These are phyloP conservation scores for Invenusta paracnida DNA, from an alignment of 2,888 invertebrate species.

Conservation along the genomic window DNA sequence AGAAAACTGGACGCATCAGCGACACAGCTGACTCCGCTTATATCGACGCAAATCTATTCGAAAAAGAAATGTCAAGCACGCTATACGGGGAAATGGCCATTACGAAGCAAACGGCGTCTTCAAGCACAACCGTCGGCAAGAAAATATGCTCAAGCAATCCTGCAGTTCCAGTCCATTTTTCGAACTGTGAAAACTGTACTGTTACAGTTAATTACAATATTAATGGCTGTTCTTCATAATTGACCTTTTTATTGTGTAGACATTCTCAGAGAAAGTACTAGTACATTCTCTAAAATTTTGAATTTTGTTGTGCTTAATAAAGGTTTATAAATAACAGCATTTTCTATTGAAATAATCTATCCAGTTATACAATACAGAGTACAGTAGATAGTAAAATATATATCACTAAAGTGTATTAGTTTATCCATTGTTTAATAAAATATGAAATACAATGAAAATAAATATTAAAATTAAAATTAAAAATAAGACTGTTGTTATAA, in stretches of 20 bases:
- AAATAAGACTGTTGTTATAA: no score
- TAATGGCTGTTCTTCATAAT: slow-evolving; percentile 29
- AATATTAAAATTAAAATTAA: no score
- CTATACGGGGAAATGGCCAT: neutral
- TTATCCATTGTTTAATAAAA: no score
- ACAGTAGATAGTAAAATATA: slow-evolving; percentile 29
- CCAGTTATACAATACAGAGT: slow-evolving; percentile 23
- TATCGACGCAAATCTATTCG: neutral
- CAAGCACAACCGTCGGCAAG: no score
- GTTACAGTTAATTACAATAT: slow-evolving; percentile 26
- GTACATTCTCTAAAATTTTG: slow-evolving; percentile 29
- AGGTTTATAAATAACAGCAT: slow-evolving; percentile 29
- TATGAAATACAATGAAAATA: no score
- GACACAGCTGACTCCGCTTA: neutral
- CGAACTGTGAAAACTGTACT: neutral
- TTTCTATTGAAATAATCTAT: slow-evolving; percentile 26
- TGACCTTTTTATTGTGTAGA: slow-evolving; percentile 23
- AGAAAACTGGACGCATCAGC: no score
- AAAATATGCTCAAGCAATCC: neutral
- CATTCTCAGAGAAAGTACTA: slow-evolving; percentile 26
- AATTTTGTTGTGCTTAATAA: slow-evolving; percentile 17
- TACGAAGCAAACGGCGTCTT: no score
- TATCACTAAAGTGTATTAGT: no score
- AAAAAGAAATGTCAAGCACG: neutral
- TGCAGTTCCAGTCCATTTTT: neutral